phyloP scores from a whole-genome alignment of 2,113 vertebrate species.

The Microtus richardsoni region DNA sequence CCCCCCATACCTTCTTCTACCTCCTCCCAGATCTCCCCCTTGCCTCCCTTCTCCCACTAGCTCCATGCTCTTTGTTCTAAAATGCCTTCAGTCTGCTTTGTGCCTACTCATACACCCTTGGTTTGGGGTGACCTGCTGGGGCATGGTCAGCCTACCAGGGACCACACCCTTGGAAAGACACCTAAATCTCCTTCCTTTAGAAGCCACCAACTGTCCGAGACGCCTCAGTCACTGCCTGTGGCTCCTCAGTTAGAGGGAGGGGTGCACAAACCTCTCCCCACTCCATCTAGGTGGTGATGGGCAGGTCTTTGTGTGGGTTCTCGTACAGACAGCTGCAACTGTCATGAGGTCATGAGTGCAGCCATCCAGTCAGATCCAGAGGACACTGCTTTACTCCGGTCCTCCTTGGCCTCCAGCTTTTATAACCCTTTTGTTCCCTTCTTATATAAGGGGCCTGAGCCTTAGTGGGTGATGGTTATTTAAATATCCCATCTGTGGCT shows the following conservation, averaged over 20 bases:
- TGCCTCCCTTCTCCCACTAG: background rate
- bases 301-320: background rate
- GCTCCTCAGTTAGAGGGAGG: background rate
- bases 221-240: background rate
- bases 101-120: background rate
- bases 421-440: background rate
- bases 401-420: background rate
- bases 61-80: background rate
- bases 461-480: too few relatives aligned
- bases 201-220: too few relatives aligned
- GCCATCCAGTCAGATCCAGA: background rate
- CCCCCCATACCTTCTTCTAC: background rate
- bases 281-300: background rate
- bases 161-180: background rate
- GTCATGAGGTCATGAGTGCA: background rate
- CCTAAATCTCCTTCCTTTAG: too few relatives aligned
- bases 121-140: background rate
- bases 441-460: too few relatives aligned
- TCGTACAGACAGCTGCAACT: background rate
- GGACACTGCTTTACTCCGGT: too few relatives aligned
- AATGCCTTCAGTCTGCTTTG: background rate
- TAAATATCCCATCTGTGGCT: background rate
- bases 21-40: background rate
- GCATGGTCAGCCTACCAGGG: background rate
- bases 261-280: background rate